Percentiles rank a stretch among this genome's conserved stretches.
Evolutionary conservation across 1,140 invertebrate genomes (phyloP).

Genomic region (Lanistes nyassanus): DNA sequence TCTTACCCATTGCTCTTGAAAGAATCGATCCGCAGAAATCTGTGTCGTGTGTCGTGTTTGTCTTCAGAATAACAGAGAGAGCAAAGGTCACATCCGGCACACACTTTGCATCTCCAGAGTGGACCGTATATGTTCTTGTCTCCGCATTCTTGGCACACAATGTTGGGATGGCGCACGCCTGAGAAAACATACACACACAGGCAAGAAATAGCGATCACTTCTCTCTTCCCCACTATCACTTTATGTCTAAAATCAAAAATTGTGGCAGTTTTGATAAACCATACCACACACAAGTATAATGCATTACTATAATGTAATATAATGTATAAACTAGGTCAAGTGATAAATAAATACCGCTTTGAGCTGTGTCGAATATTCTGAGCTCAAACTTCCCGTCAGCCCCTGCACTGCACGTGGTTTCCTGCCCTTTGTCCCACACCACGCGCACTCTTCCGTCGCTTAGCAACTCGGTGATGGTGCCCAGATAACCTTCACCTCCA

Average conservation of each 20-base stretch:
- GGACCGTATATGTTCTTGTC: conserved; percentile 19
- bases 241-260: no score
- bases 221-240: neutral
- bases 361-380: conserved; percentile 42
- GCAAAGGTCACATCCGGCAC: conserved; percentile 24
- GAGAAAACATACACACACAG: neutral
- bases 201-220: neutral
- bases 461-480: conserved; percentile 66
- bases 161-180: conserved; percentile 29
- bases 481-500: conserved; percentile 37
- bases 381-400: conserved; percentile 45
- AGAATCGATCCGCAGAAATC: conserved; percentile 23
- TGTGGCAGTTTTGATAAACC: no score
- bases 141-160: conserved; percentile 19
- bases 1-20: conserved; percentile 27
- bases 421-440: conserved; percentile 45
- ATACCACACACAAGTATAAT: no score
- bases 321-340: neutral
- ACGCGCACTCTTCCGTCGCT: conserved; percentile 37
- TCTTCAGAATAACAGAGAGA: conserved; percentile 32
- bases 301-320: no score
- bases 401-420: conserved; percentile 40
- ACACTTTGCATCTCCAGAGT: conserved; percentile 28
- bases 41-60: conserved; percentile 29
- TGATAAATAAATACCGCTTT: conserved; percentile 24